Evolutionary conservation across 2,888 invertebrate species (phyloP), one percentile per base, ranked within the genome.

Genomic region (Syrista parreyssii): DNA sequence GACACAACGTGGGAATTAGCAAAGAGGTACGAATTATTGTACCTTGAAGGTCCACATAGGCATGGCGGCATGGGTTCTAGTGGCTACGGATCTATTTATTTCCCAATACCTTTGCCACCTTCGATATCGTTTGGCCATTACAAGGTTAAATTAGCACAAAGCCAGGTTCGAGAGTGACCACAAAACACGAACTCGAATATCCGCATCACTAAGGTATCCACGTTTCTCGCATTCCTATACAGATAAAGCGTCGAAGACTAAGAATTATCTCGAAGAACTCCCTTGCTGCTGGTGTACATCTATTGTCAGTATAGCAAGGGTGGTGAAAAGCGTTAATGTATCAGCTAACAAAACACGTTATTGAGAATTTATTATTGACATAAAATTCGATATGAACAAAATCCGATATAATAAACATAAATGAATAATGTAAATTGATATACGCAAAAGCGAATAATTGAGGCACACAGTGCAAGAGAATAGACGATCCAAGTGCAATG

Each of bases 1-100:
- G 74, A 79, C 75, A 79, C 79, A 78, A 79, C 77, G 81, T 80
- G 76, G 75, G 76, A 76, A 81, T 81, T 81, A 81, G 75, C 80
- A 76, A 74, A 69, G 23, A 76, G 75, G 69, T 75, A 80, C 75
- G 76, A 78, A 79, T 80, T 79, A 79, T 81, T 76, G 75, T 79
- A 71, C 71, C 71, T 71, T 71, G 71, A 71, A 71, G 71, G 71
- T 71, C 33, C 71, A 12, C 2, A 9, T 1, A 4, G 30, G 69
- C 30, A 69, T 68, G 31, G n/a, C 40, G 15, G 32, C 30, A 69
- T 31, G 9, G 31, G 12, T 71, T 23, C 33, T 15, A 11, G 32
- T 33, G 71, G 32, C 71, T 32, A 33, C 71, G 71, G 32, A 33
- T 71, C 12, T 31, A 71, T 33, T 33, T 71, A 31, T 71, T 71